phyloP scores from a whole-genome alignment of 2,888 invertebrate genomes.

The Ectropis crepuscularia region DNA sequence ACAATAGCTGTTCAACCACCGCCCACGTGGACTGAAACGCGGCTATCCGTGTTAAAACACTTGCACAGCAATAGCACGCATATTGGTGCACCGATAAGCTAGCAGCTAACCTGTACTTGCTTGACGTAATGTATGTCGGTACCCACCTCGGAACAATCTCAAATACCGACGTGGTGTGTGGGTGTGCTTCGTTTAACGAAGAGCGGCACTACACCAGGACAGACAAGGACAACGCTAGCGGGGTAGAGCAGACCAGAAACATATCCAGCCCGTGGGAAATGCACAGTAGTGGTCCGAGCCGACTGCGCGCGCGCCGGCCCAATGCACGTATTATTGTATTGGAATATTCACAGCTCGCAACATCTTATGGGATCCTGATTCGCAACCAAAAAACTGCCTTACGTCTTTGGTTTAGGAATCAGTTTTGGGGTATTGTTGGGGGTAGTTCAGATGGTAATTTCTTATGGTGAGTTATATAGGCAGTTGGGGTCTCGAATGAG shows the following conservation, averaged over 20 bases:
- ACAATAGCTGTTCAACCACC: constrained; percentile 22
- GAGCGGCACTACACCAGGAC: constrained; percentile 82
- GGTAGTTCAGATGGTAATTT: constrained; percentile 46
- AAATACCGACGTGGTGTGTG: constrained; percentile 83
- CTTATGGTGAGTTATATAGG: constrained; percentile 61
- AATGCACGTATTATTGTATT: constrained; percentile 84
- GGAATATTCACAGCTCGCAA: constrained; percentile 67
- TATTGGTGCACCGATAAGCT: constrained; percentile 65
- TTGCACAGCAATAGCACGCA: constrained; percentile 48
- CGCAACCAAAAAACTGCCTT: constrained; percentile 43
- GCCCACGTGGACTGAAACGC: constrained; percentile 36
- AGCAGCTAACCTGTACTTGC: constrained; percentile 50
- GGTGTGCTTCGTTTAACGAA: constrained; percentile 84
- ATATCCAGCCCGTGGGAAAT: constrained; percentile 83
- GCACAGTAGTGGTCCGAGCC: constrained; percentile 85
- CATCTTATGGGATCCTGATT: constrained; percentile 57
- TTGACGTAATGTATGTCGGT: constrained; percentile 81
- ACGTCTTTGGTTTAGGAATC: constrained; percentile 46
- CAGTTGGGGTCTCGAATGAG: constrained; percentile 66
- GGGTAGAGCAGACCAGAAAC: constrained; percentile 59
- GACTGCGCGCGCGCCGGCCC: constrained; percentile 84
- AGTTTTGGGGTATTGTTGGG: constrained; percentile 40
- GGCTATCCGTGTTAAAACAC: constrained; percentile 43
- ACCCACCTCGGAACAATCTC: constrained; percentile 75
- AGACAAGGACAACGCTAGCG: constrained; percentile 67